Base-by-base conservation (phyloP, 2,113 vertebrate species). In the Eleginops maclovinus region DNA sequence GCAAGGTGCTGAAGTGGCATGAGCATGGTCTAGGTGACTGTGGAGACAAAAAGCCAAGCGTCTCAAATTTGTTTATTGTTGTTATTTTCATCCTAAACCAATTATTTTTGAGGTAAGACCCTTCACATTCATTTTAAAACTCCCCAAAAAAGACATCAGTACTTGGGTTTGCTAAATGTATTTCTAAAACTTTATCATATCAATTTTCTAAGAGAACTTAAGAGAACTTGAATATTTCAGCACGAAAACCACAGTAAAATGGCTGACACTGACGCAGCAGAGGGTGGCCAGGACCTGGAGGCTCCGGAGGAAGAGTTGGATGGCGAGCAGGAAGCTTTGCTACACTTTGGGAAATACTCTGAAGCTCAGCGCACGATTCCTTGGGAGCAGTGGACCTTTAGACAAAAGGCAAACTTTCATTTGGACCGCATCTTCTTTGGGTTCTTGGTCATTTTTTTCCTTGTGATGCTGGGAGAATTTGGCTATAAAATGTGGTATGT, bases 321-420 rank as follows among this genome's bases (percentile, higher is more conserved):
- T 1, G 76, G 71, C 1, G 84, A 88, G 2, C 43, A 92, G 1
- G 65, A 63, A 3, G 54, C 75, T 3, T 53, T 95, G 17, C 10
- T 89, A 16, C 84, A 91, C 47, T 82, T 95, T 7, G n/a, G 91
- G 24, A 86, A 68, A 63, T 90, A 90, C 41, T 19, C 8, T 0
- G 93, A 94, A 44, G 51, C 43, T 10, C 86, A 85, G 1, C 88
- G 43, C 1, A 69, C 82, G 0, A 58, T 89, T 9, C 92, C 95
- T 0, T 94, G 94, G 94, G 72, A 89, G 16, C 92, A 93, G 67
- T 94, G 93, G 85, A 93, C 90, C n/a, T 89, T 87, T 72, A 91
- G 69, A 59, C 92, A 95, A 82, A 94, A 91, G 60, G 50, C 90
- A 40, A 89, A 67, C 54, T 91, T 89, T 82, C 89, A 66, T 16